A percentile compares a stretch with the other conserved stretches of the same genome.
Conservation (phyloP, 2,888 invertebrate species). For the Strigamia maritima region DNA sequence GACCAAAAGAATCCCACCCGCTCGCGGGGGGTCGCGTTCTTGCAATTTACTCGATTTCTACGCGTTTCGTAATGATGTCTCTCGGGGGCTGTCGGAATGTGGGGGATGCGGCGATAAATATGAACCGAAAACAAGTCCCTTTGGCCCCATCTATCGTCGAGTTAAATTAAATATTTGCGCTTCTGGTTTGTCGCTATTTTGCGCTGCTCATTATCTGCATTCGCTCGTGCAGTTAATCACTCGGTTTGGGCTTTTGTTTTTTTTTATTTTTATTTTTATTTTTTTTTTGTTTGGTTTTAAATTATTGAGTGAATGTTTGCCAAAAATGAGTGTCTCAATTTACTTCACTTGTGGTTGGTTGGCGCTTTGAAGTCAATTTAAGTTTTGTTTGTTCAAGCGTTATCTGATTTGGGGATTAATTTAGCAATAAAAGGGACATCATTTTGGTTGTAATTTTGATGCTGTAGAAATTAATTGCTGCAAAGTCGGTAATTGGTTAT, state of each 20-base stretch:
- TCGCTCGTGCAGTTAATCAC: background rate
- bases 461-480: too few relatives aligned
- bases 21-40: background rate
- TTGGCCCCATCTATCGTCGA: background rate
- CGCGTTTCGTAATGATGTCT: background rate
- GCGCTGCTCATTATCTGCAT: background rate
- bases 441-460: too few relatives aligned
- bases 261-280: background rate
- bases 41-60: background rate
- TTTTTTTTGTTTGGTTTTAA: background rate
- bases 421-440: too few relatives aligned
- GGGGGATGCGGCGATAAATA: background rate
- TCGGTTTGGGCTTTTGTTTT: background rate
- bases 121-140: background rate
- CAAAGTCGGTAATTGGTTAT: too few relatives aligned
- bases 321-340: too few relatives aligned
- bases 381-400: too few relatives aligned
- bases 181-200: background rate
- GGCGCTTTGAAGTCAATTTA: too few relatives aligned
- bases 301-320: background rate
- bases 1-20: background rate
- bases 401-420: too few relatives aligned
- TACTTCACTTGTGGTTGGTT: too few relatives aligned
- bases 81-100: background rate
- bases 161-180: slow-evolving; percentile 2